Percentiles rank a stretch among this genome's conserved stretches.
Evolutionary conservation across 2,888 invertebrate species (phyloP).

Genomic region (Cephus nigrinus): DNA sequence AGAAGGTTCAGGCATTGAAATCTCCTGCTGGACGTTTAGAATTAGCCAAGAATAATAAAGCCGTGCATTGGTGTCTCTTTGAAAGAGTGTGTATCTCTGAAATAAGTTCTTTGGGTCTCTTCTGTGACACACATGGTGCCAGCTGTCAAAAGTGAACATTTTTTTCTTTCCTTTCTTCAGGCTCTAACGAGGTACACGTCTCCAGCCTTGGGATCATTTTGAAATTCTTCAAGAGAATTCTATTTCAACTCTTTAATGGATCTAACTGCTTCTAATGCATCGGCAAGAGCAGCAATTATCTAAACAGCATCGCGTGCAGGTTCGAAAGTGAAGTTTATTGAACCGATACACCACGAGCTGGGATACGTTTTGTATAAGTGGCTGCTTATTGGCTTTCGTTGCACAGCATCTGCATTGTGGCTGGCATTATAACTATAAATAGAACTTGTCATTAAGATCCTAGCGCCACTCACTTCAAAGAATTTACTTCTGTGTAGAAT

Average conservation of each 20-base stretch:
- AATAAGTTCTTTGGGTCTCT: background rate
- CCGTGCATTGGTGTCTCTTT: background rate
- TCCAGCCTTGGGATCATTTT: background rate
- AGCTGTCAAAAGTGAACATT: background rate
- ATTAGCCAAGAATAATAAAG: background rate
- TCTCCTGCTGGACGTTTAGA: background rate
- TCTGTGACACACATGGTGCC: background rate
- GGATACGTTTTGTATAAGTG: background rate
- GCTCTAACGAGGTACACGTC: background rate
- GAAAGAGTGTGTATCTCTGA: background rate
- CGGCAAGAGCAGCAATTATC: background rate
- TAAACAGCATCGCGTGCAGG: background rate
- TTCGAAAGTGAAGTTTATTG: background rate
- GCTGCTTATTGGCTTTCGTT: background rate
- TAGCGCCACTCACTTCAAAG: background rate
- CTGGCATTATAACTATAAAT: background rate
- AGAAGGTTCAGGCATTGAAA: background rate
- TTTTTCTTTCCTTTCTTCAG: background rate
- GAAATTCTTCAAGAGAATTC: background rate
- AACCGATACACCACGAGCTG: background rate
- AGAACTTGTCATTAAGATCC: slow-evolving; percentile 5
- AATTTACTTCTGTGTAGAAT: background rate
- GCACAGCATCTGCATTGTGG: background rate
- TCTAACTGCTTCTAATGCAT: background rate
- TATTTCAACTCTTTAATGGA: background rate